phyloP scores from a whole-genome alignment of 2,113 vertebrate genomes.

The Stigmatopora nigra region DNA sequence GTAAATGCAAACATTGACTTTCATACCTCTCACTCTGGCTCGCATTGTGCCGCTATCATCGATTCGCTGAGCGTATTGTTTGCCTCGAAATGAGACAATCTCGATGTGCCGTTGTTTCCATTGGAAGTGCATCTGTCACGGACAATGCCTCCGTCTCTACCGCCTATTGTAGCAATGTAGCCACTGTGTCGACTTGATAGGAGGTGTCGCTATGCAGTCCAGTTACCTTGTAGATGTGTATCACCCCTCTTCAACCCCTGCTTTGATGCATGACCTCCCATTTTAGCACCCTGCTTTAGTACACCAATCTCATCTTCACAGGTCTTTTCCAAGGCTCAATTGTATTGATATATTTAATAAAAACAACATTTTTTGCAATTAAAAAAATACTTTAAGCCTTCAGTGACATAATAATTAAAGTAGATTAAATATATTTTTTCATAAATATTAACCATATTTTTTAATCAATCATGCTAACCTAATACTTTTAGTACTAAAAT shows the following conservation, averaged over 20 bases:
- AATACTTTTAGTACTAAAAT: not conserved
- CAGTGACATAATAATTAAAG: too few relatives aligned
- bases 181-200: slow-evolving; percentile 44
- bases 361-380: too few relatives aligned
- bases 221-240: slow-evolving; percentile 37
- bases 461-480: too few relatives aligned
- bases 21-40: slow-evolving; percentile 36
- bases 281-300: slow-evolving; percentile 6
- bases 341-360: not conserved
- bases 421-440: too few relatives aligned
- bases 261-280: slow-evolving; percentile 19
- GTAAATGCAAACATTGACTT: slow-evolving; percentile 39
- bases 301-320: not conserved
- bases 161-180: slow-evolving; percentile 31
- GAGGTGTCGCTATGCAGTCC: slow-evolving; percentile 38
- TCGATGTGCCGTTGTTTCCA: slow-evolving; percentile 38
- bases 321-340: not conserved
- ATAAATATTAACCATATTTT: too few relatives aligned
- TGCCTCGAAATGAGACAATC: slow-evolving; percentile 45
- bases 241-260: slow-evolving; percentile 20
- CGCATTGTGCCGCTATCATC: slow-evolving; percentile 42
- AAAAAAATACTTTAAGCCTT: too few relatives aligned
- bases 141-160: slow-evolving; percentile 45
- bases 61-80: slow-evolving; percentile 54
- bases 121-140: slow-evolving; percentile 57